Base-by-base conservation (phyloP, 2,888 invertebrate genomes). In the Sepiola atlantica region DNA sequence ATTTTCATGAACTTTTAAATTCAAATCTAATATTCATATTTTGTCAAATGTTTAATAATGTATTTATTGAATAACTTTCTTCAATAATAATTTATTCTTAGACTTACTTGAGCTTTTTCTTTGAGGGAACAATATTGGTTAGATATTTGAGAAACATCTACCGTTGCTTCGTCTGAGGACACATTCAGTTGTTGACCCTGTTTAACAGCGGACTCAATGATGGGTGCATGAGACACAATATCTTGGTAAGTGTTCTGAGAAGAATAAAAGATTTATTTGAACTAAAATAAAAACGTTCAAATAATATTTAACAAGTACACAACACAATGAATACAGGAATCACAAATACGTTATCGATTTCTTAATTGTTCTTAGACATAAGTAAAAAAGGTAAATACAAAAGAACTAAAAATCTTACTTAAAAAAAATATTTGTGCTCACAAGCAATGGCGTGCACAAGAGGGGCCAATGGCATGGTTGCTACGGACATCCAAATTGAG, bases 181-280 rank as follows among this genome's bases (percentile, higher is more conserved):
- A 99, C 98, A 97, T 98, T 98, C 96, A 99, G 98, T 97, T 99
- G 99, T 96, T 98, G 99, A 95, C 99, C 99, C 98, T 99, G 99
- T 94, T 98, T 98, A 94, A 99, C 98, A 91, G 99, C 99, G 92
- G 99, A 99, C 97, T 99, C 99, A 96, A 99, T 99, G 98, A 99
- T 99, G 94, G 99, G 99, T 97, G 99, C 99, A 97, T 99, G 99
- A 94, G 99, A 99, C 95, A 99, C 99, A 97, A 99, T 99, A 97
- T 99, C 99, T 97, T 99, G 99, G 92, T 99, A 99, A 97, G 99
- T 98, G 97, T 98, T 99, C 97, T 97, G 95, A 12, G 3, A n/a
- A 54, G 45, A 24, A 35, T 45, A 18, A 35, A 35, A 92, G 45
- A 21, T n/a, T n/a, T n/a, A n/a, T n/a, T n/a, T n/a, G n/a, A 90